Percentiles rank a stretch among this genome's conserved stretches.
Evolutionary conservation across 2,888 invertebrate genomes (phyloP).

Genomic region (Strigamia maritima): DNA sequence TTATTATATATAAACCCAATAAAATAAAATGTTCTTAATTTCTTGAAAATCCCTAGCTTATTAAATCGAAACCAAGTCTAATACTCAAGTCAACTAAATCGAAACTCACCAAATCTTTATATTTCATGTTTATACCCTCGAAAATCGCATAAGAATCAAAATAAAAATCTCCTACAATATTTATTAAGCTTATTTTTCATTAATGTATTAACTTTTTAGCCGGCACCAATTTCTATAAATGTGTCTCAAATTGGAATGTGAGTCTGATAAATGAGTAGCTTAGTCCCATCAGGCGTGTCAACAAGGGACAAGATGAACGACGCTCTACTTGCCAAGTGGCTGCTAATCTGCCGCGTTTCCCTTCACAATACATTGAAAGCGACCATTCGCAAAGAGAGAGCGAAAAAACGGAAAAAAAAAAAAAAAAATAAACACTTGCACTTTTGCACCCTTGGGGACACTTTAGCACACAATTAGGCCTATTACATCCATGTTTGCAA

Average conservation of each 20-base stretch:
- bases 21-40: too few species aligned
- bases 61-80: too few species aligned
- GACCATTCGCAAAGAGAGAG: background rate
- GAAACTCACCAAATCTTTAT: background rate
- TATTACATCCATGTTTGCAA: background rate
- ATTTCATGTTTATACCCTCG: too few species aligned
- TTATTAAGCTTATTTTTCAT: background rate
- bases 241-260: slow-evolving; percentile 19
- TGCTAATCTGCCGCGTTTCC: slow-evolving; percentile 13
- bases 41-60: too few species aligned
- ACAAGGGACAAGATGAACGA: slow-evolving; percentile 23
- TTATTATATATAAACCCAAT: too few species aligned
- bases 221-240: slow-evolving; percentile 8
- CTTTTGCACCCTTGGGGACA: background rate
- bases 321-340: slow-evolving; percentile 12
- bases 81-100: too few species aligned
- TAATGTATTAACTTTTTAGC: background rate
- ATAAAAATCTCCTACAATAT: too few species aligned
- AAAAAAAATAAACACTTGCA: background rate
- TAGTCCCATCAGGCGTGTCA: slow-evolving; percentile 23
- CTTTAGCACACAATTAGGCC: background rate
- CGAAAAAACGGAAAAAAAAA: background rate
- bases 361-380: slow-evolving; percentile 5
- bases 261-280: slow-evolving; percentile 8
- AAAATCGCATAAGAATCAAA: too few species aligned